Percentiles rank a stretch among this genome's conserved stretches.
These are phyloP conservation scores for Coenonympha arcania DNA, from an alignment of 2,888 invertebrate genomes.

Conservation along the genomic window DNA sequence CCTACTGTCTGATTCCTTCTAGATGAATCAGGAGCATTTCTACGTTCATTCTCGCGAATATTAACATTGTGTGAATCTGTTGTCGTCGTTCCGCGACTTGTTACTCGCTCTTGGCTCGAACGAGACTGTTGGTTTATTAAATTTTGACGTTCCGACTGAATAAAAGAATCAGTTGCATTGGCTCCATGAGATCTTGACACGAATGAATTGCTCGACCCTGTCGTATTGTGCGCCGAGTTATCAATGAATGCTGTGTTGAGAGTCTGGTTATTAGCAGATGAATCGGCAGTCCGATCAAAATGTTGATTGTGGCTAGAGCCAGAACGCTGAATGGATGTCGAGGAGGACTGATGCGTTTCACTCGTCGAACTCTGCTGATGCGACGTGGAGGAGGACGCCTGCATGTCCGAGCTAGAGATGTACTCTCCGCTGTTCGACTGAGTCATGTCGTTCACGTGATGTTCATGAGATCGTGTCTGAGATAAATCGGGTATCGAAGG, in stretches of 20 bases:
- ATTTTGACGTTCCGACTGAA: conserved; percentile 62
- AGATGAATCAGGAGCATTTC: conserved; percentile 45
- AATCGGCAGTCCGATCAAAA: conserved; percentile 57
- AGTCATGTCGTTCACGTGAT: conserved; percentile 63
- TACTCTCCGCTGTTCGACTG: conserved; percentile 62
- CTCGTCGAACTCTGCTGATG: conserved; percentile 63
- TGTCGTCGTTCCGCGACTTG: conserved; percentile 27
- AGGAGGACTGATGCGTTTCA: conserved; percentile 61
- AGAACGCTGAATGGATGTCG: conserved; percentile 58
- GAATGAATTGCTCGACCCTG: conserved; percentile 42
- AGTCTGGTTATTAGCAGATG: conserved; percentile 54
- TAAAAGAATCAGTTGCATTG: conserved; percentile 56
- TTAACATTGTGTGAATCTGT: conserved; percentile 44
- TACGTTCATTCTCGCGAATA: conserved; percentile 49
- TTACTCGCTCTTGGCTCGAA: conserved; percentile 31
- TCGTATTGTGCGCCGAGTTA: conserved; percentile 38
- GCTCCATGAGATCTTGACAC: conserved; percentile 52
- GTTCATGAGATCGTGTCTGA: conserved; percentile 54
- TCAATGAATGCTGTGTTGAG: conserved; percentile 65
- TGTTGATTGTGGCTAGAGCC: conserved; percentile 56
- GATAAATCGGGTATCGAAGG: conserved; percentile 66
- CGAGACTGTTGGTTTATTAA: conserved; percentile 37
- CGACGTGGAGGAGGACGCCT: conserved; percentile 57
- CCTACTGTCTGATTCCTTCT: conserved; percentile 45
- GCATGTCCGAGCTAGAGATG: conserved; percentile 53